Base-by-base conservation (phyloP, 2,113 vertebrate species). In the Dromas ardeola region DNA sequence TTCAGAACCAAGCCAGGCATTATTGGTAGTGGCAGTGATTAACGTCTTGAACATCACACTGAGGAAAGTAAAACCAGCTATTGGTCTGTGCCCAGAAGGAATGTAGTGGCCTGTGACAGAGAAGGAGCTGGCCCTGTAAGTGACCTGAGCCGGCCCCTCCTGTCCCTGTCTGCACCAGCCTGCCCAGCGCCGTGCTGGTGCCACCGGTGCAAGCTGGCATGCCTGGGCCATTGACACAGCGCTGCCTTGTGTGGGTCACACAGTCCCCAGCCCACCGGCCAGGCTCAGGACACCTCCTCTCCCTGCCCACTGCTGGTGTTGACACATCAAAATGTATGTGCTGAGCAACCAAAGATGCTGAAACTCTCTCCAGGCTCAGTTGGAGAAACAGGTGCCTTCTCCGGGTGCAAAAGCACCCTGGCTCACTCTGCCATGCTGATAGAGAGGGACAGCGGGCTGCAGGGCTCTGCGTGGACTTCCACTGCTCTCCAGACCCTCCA, bases 201-300 rank as follows among this genome's bases (percentile, higher is more conserved):
- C 61, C 47, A 42, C 49, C 0, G 0, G 11, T 40, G 14, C 34
- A 50, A 56, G 49, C 53, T 73, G 53, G 11, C 3, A 0, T 23
- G 29, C 11, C 38, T 27, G 59, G 32, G 71, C 34, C 71, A 42
- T 32, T 15, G 32, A 25, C 58, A 29, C 65, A 45, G 34, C 0
- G 0, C 25, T 36, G 3, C 50, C 14, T 19, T 0, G 0, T 38
- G 38, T 10, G 4, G 42, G 32, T 50, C 76, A 12, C 21, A 13
- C 76, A 72, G 47, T 10, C 3, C 2, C 13, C 52, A 36, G 36
- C 5, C 52, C 18, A 13, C 30, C 27, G 62, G 14, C 13, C 42
- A 34, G 69, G 34, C 58, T 78, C 65, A 81, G 58, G 34, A 81
- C 22, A 69, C 40, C 22, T 93, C 27, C n/a, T 30, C 49, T 56